Evolutionary conservation across 2,113 vertebrate species (phyloP), one percentile per base, ranked within the genome.

Genomic region (Willisornis vidua): DNA sequence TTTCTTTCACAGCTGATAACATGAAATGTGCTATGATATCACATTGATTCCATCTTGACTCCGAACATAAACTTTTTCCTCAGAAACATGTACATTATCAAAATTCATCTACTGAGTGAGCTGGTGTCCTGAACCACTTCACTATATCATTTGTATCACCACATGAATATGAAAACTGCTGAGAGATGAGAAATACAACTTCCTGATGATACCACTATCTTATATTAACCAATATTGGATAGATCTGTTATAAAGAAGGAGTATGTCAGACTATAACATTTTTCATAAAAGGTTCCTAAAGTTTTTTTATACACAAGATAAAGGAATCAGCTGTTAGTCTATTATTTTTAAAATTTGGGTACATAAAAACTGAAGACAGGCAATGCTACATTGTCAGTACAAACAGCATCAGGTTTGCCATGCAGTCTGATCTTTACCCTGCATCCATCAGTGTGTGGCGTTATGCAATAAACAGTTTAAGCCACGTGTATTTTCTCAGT

Each of bases 21-120:
- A 71, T 84, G 74, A 93, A 92, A 80, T 83, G 51, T 49, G 59
- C 66, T 74, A 37, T 90, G 87, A 91, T 93, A 92, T 80, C 91
- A 70, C 84, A 96, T 95, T 89, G 78, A 84, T 74, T 96, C 89
- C 93, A 77, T 90, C 79, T 95, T 94, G 52, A 87, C 65, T 93
- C 85, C 62, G 81, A 90, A 79, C 54, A 93, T 77, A 72, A 96
- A 91, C 51, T 83, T 96, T 89, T 94, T 85, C 43, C 28, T 84
- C 39, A 59, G 33, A 82, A 90, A 76, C 9, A 57, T 6, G 20
- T 88, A 26, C 12, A 19, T 73, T 80, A 76, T 85, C 75, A 83
- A 85, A 94, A 89, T 72, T 71, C 13, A 61, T 81, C 59, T 52
- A 26, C 52, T 75, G 20, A 71, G 37, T 83, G 52, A 92, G 52